Evolutionary conservation across 2,888 invertebrate genomes (phyloP).

Genomic region (Thecophora atra): DNA sequence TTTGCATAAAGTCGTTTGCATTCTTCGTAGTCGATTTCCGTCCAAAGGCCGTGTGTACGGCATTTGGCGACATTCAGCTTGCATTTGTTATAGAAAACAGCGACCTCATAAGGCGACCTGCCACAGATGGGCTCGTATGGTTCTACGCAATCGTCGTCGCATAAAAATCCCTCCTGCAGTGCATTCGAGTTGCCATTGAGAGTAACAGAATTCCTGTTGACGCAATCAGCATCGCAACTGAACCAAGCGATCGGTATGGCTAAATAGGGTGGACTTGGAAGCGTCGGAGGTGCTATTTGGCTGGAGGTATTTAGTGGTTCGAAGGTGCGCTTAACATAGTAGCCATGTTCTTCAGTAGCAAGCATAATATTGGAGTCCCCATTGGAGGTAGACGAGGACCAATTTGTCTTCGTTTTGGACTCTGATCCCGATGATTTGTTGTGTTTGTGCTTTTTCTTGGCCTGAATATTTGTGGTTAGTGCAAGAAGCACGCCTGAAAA

Average conservation of each 20-base stretch:
- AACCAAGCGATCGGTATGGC: constrained; percentile 60
- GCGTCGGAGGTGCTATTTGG: constrained; percentile 33
- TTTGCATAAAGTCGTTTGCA: constrained; percentile 54
- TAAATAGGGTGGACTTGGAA: constrained; percentile 55
- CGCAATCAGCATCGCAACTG: constrained; percentile 46
- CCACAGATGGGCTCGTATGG: constrained; percentile 58
- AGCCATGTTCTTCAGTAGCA: constrained; percentile 58
- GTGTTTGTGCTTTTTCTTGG: constrained; percentile 51
- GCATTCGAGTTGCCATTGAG: constrained; percentile 52
- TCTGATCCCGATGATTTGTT: constrained; percentile 47
- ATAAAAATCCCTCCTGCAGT: constrained; percentile 55
- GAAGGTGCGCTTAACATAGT: constrained; percentile 60
- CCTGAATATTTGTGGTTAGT: constrained; percentile 47
- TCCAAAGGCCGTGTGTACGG: constrained; percentile 58
- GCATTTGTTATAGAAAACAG: constrained; percentile 60
- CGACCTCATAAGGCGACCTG: constrained; percentile 53
- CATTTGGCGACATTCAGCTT: constrained; percentile 60
- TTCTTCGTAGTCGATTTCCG: constrained; percentile 51
- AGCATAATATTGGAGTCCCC: constrained; percentile 49
- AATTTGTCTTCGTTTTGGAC: constrained; percentile 59
- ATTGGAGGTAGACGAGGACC: constrained; percentile 56
- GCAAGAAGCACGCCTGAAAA: constrained; percentile 43
- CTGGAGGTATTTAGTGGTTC: constrained; percentile 42
- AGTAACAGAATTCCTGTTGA: constrained; percentile 50
- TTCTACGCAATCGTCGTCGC: constrained; percentile 57